Conservation (phyloP, 2,113 vertebrate genomes). For the Tautogolabrus adspersus region DNA sequence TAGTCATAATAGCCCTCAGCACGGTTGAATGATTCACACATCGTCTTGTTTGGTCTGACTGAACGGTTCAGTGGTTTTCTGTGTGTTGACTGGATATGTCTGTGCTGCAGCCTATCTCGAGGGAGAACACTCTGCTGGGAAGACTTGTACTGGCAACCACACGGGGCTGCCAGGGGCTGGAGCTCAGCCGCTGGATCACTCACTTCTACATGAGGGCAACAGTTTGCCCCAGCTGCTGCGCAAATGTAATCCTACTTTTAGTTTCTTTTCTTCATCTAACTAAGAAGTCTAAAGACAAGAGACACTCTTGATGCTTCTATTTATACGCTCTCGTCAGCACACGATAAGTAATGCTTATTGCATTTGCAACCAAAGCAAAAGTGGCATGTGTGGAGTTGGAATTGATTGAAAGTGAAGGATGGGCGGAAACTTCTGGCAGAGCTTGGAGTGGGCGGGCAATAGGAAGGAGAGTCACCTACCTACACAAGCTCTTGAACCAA, state of each 20-base stretch:
- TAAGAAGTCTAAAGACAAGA: no score
- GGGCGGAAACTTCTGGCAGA: no score
- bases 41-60: slow-evolving; percentile 55
- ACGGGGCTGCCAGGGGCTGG: background rate
- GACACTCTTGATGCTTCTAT: no score
- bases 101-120: slow-evolving; percentile 22
- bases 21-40: slow-evolving; percentile 44
- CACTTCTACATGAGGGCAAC: slow-evolving; percentile 1
- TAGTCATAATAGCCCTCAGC: slow-evolving; percentile 7
- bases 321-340: no score
- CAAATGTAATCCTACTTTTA: background rate
- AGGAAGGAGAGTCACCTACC: no score
- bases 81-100: slow-evolving; percentile 48
- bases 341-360: no score
- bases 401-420: no score
- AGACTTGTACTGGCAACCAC: slow-evolving; percentile 34
- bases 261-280: background rate
- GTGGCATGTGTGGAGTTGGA: no score
- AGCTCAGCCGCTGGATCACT: slow-evolving; percentile 3
- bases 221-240: background rate
- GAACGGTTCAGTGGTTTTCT: slow-evolving; percentile 29
- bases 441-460: no score
- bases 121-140: slow-evolving; percentile 18
- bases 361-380: no score
- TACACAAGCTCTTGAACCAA: background rate